phyloP scores from a whole-genome alignment of 1,140 invertebrate species.

The Saccostrea glomerata region DNA sequence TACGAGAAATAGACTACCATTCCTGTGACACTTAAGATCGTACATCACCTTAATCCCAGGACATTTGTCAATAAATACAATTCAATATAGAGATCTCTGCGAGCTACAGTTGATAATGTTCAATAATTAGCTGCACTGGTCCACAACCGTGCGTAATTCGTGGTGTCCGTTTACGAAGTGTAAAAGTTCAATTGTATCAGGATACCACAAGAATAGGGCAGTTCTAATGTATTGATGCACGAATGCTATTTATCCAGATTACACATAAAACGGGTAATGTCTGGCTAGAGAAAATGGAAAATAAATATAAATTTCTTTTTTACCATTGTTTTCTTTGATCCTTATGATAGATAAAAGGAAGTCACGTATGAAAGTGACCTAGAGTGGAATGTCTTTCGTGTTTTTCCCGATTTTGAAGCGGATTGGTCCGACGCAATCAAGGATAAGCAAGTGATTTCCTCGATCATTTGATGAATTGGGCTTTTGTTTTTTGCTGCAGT shows the following conservation, averaged over 20 bases:
- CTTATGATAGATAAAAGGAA: neutral
- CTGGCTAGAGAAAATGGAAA: neutral
- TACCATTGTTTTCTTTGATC: neutral
- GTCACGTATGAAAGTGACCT: slow-evolving; percentile 1
- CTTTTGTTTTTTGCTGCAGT: too few relatives aligned
- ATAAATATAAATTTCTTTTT: slow-evolving; percentile 36
- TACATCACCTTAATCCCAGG: slow-evolving; percentile 24
- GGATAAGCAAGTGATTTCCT: neutral
- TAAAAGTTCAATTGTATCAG: slow-evolving; percentile 15
- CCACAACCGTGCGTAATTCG: neutral
- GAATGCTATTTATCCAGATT: slow-evolving; percentile 17
- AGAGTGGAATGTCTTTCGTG: neutral
- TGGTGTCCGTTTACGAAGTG: slow-evolving; percentile 12
- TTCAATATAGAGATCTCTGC: slow-evolving; percentile 10
- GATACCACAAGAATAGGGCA: neutral
- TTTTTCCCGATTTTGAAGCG: neutral
- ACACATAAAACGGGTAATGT: slow-evolving; percentile 8
- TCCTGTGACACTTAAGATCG: slow-evolving; percentile 22
- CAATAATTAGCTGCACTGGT: slow-evolving; percentile 16
- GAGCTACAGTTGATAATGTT: slow-evolving; percentile 24
- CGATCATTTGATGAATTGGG: neutral
- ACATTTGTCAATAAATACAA: slow-evolving; percentile 29
- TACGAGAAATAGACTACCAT: neutral
- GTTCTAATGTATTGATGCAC: neutral
- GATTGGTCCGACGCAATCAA: neutral